Percentiles rank a stretch among this genome's conserved stretches.
phyloP scores from a whole-genome alignment of 2,797 vertebrate species.

The Poecilia picta region DNA sequence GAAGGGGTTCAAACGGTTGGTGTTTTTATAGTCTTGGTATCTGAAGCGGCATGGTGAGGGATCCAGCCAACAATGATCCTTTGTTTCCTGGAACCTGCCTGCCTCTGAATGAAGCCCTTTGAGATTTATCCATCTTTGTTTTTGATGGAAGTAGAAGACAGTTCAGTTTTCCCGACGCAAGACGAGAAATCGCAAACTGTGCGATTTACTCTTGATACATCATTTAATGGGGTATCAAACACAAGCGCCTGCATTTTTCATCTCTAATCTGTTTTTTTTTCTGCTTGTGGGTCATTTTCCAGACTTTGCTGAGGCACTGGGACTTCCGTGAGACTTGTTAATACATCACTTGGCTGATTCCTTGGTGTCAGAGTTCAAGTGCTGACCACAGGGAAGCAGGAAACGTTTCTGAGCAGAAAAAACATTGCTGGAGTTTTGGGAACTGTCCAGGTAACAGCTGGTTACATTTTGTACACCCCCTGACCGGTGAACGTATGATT shows the following conservation, averaged over 20 bases:
- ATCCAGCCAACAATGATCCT: constrained; percentile 55
- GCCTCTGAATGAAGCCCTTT: constrained; percentile 55
- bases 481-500: constrained; percentile 55
- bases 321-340: constrained; percentile 50
- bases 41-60: constrained; percentile 24
- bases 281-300: neutral
- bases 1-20: neutral
- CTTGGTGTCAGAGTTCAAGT: constrained; percentile 17
- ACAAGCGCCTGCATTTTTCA: rapidly evolving
- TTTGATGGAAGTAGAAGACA: constrained; percentile 25
- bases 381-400: constrained; percentile 37
- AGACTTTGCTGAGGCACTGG: neutral
- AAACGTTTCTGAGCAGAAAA: constrained; percentile 19
- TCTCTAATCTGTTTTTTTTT: too few relatives aligned
- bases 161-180: neutral
- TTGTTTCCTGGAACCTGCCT: constrained; percentile 61
- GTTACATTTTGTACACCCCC: constrained; percentile 17
- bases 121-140: constrained; percentile 34
- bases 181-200: neutral
- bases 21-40: neutral
- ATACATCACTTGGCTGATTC: constrained; percentile 45
- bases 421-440: constrained; percentile 15
- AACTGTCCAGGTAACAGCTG: constrained; percentile 44
- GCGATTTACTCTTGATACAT: neutral
- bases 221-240: neutral